These are phyloP conservation scores for Marmota monax DNA, from an alignment of 2,113 vertebrate genomes.

Conservation along the genomic window DNA sequence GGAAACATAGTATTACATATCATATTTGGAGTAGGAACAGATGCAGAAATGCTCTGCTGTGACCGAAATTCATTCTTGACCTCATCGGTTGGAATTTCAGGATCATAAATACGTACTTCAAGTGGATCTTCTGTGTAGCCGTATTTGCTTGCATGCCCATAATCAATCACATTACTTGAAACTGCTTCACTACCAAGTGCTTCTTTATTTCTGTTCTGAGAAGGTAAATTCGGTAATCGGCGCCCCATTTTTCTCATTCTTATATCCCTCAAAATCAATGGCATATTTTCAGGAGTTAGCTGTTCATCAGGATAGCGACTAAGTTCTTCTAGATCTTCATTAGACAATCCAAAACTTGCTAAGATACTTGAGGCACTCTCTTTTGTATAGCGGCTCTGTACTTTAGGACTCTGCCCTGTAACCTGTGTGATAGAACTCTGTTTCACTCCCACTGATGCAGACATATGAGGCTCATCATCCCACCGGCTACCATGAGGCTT, in stretches of 20 bases:
- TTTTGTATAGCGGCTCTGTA: constrained; percentile 90
- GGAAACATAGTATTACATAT: constrained; percentile 82
- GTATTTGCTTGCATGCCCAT: constrained; percentile 95
- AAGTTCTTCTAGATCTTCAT: constrained; percentile 95
- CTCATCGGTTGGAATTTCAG: constrained; percentile 84
- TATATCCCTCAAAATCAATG: constrained; percentile 94
- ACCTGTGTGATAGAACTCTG: constrained; percentile 60
- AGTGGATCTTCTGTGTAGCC: constrained; percentile 87
- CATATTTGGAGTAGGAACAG: constrained; percentile 67
- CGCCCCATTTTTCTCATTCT: constrained; percentile 92
- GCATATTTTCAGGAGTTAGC: constrained; percentile 95
- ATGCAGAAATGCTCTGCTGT: constrained; percentile 72
- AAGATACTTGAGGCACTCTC: constrained; percentile 96
- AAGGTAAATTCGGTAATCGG: constrained; percentile 67
- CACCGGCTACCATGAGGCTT: constrained; percentile 80
- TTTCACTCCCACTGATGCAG: constrained; percentile 72
- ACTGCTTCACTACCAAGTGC: constrained; percentile 80
- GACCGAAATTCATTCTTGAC: constrained; percentile 83
- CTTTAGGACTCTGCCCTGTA: constrained; percentile 78
- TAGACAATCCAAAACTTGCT: constrained; percentile 94
- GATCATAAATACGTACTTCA: constrained; percentile 82
- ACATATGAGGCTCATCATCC: constrained; percentile 78
- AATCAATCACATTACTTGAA: constrained; percentile 95
- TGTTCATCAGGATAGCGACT: constrained; percentile 95
- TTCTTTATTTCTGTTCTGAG: constrained; percentile 84